Conservation (phyloP, 2,888 invertebrate species). For the Lasioglossum figueresi region DNA sequence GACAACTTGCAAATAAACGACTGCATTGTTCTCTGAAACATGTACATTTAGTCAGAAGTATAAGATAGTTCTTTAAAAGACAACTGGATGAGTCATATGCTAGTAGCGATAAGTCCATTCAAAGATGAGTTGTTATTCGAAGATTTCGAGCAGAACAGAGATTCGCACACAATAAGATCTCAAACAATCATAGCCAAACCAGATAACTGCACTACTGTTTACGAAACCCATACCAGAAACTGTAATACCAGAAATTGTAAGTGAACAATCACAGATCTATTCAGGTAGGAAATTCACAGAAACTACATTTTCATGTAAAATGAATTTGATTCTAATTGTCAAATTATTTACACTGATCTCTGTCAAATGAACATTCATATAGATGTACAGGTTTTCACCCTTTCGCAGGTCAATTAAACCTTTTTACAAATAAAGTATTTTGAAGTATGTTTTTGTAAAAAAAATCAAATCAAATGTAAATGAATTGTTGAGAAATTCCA, state of each 20-base stretch:
- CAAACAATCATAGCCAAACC: background rate
- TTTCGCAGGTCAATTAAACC: too few species aligned
- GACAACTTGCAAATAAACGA: background rate
- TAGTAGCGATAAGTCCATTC: constrained; percentile 14
- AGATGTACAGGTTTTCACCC: too few species aligned
- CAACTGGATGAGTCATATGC: background rate
- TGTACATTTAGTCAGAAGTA: constrained; percentile 1
- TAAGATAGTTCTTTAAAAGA: background rate
- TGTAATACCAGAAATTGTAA: too few species aligned
- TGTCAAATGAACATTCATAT: too few species aligned
- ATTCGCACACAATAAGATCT: background rate
- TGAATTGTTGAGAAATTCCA: too few species aligned
- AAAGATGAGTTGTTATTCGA: background rate
- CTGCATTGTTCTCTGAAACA: background rate
- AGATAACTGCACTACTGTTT: background rate
- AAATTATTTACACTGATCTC: background rate
- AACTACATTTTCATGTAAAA: background rate
- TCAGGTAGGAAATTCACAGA: background rate
- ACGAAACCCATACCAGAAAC: background rate
- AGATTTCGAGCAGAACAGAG: background rate
- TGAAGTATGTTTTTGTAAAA: too few species aligned
- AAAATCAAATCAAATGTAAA: too few species aligned
- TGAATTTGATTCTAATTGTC: background rate
- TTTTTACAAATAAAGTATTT: too few species aligned
- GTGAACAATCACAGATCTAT: background rate